Evolutionary conservation across 1,140 invertebrate species (phyloP), one percentile per base, ranked within the genome.

Genomic region (Wasmannia auropunctata): DNA sequence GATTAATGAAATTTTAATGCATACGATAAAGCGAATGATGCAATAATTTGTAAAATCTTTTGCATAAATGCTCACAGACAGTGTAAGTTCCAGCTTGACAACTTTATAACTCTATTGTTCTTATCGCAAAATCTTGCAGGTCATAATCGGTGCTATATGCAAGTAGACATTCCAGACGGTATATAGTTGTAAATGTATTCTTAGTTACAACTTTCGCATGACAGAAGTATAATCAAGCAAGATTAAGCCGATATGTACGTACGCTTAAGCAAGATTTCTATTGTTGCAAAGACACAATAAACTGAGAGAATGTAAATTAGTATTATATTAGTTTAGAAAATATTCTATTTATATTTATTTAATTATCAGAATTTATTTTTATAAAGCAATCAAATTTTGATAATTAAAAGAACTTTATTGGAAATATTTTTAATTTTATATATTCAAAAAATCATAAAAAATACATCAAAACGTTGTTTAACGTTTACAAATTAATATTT

Each of bases 41-140:
- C 25, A 34, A 63, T 49, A 37, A 46, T 14, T 62, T 60, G 37
- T 37, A 37, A 49, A 63, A 79, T 7, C 22, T 28, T 51, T 65
- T 49, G 14, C 43, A 14, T 79, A 77, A 60, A 22, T 76, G 5
- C 25, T 63, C 14, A n/a, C 16, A 22, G 7, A n/a, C n/a, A 28
- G 14, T 63, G 31, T 77, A 49, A 63, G 7, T 49, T 77, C 40
- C 40, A 25, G 43, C 43, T 65, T 63, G 75, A 65, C 58, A 63
- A 43, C 40, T 79, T 79, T 65, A 79, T 25, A 65, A 79, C 75
- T 79, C 75, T 79, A 79, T 65, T 79, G 58, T 77, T 63, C 75
- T 77, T 77, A 63, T 77, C 75, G 43, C 31, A 51, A n/a, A 63
- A 79, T 79, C 60, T 79, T 79, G n/a, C 60, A 49, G 58, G n/a